Base-by-base conservation (phyloP, 2,113 vertebrate genomes). In the Amblyornis subalaris region DNA sequence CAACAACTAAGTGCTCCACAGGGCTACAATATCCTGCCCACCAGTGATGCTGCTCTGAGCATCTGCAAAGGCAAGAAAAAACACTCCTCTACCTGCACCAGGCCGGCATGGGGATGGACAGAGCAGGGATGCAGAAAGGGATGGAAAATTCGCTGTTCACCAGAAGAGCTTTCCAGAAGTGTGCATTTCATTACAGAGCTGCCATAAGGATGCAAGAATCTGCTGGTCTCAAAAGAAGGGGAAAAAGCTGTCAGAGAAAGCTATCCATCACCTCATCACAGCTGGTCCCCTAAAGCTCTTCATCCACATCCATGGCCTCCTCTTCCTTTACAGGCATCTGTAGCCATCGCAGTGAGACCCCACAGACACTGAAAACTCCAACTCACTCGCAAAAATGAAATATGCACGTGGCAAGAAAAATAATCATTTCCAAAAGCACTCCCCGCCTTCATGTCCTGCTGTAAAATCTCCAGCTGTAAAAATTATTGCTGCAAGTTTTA, bases 1-100 rank as follows among this genome's bases (percentile, higher is more conserved):
- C 0, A 6, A 55, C 55, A 69, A 10, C 23, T 23, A 31, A 57
- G 38, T 0, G 1, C 24, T 88, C 44, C 26, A 20, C 0, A 54
- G 70, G 31, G 45, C 42, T 77, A 21, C 2, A 2, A 64, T 20
- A 45, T 58, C 55, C 67, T 79, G 42, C 36, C 42, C 8, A 4
- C 33, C 57, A 26, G 15, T 2, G 3, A 29, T 4, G 35, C 22
- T 24, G 36, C 44, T 51, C 33, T 0, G 1, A 76, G 58, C n/a
- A 67, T 18, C 38, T 12, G 2, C 20, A 76, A 14, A 61, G n/a
- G 53, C 53, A 85, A 54, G 42, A 38, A 47, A 62, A 66, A 67
- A n/a, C 1, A 12, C 19, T 54, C 33, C 8, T 2, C 40, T 57
- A 58, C 51, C 67, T 26, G 15, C 2, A 1, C 19, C 48, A 33